Base-by-base conservation (phyloP, 2,797 vertebrate species). In the Margarornis squamiger region DNA sequence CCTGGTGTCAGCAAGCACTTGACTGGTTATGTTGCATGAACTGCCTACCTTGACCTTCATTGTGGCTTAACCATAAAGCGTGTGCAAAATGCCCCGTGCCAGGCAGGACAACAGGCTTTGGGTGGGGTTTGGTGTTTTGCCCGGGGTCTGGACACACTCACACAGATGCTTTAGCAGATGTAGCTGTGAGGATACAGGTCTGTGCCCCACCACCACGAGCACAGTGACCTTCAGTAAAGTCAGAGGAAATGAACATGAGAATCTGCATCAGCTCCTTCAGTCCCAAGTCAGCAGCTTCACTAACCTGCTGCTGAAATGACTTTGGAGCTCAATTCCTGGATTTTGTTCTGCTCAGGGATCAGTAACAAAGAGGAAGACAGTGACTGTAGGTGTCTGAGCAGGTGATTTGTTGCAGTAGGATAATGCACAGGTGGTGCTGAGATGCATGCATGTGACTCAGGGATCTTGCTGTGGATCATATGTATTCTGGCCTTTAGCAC, bases 21-120 rank as follows among this genome's bases (percentile, higher is more conserved):
- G 23, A 29, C 22, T 32, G 45, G 18, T 85, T 52, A 18, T 32
- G 15, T 41, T 76, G 48, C 26, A 29, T 66, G 63, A 82, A 17
- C 39, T 66, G 36, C 48, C 43, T 51, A 11, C 12, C 14, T 65
- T 54, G 51, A 62, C 51, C 34, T 75, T 61, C n/a, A 5, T 14
- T 68, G 34, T 77, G 41, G n/a, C 27, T 68, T 84, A 67, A 34
- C 86, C 32, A n/a, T 46, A 9, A 78, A 70, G 8, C 16, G 3
- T 63, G 6, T 78, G 72, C 17, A 36, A 24, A 81, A 55, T 66
- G 58, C n/a, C 43, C 17, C 0, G 0, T 61, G 17, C 75, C 2
- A 2, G 36, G 30, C 39, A 79, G 41, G 49, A 81, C 54, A 29
- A 20, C 27, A 46, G 9, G 18, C 29, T 80, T 55, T 43, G 29